Evolutionary conservation across 2,888 invertebrate genomes (phyloP).

Genomic region (Junonia oenone): DNA sequence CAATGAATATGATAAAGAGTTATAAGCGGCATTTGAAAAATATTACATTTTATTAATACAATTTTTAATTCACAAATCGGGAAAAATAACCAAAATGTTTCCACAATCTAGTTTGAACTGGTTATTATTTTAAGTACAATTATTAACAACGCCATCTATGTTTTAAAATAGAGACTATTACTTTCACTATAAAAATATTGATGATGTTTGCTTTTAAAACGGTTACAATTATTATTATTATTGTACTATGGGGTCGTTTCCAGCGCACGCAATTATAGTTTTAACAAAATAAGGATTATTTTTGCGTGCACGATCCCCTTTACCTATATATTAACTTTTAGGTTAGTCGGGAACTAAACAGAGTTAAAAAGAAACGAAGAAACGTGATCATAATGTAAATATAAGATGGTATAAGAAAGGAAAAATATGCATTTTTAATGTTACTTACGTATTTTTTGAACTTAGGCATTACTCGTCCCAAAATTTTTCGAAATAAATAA

Average conservation of each 20-base stretch:
- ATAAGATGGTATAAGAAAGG: conserved; percentile 44
- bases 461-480: conserved; percentile 8
- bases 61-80: too few species aligned
- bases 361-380: conserved; percentile 68
- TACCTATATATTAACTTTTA: conserved; percentile 36
- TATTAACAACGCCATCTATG: too few species aligned
- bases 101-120: too few species aligned
- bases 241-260: not conserved
- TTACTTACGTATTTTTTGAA: conserved; percentile 39
- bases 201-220: not conserved
- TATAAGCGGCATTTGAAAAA: too few species aligned
- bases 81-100: too few species aligned
- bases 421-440: conserved; percentile 34
- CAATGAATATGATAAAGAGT: too few species aligned
- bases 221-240: not conserved
- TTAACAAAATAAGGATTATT: not conserved
- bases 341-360: conserved; percentile 64
- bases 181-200: not conserved
- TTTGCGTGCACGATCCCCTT: not conserved
- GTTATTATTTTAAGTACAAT: too few species aligned
- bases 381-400: conserved; percentile 58
- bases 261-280: not conserved
- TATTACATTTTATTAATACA: too few species aligned
- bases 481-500: not conserved
- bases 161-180: too few species aligned